phyloP scores from a whole-genome alignment of 2,797 vertebrate genomes.

The Gymnocypris eckloni region DNA sequence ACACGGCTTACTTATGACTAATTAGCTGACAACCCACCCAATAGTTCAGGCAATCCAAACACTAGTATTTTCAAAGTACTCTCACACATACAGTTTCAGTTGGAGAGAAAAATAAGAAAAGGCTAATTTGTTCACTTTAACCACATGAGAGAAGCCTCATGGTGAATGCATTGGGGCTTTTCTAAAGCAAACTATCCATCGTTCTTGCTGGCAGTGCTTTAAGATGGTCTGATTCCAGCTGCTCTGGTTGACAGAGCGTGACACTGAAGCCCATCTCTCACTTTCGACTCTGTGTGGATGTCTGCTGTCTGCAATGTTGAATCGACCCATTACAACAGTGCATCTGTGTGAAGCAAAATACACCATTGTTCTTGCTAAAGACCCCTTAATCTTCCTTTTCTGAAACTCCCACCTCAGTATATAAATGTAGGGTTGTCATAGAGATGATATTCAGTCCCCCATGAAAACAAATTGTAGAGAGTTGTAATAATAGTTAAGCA shows the following conservation, averaged over 20 bases:
- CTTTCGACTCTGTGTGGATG: not conserved
- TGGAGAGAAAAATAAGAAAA: conserved; percentile 2
- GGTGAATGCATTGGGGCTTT: not conserved
- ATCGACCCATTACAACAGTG: not conserved
- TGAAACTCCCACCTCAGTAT: not conserved
- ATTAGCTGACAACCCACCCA: not conserved
- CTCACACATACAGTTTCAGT: too few relatives aligned
- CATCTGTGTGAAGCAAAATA: not conserved
- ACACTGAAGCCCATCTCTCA: conserved; percentile 4
- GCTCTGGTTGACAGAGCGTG: conserved; percentile 13
- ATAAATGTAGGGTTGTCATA: not conserved
- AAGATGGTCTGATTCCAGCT: conserved; percentile 24
- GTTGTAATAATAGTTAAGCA: not conserved
- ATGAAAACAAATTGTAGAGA: not conserved
- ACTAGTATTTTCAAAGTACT: not conserved
- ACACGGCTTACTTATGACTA: not conserved
- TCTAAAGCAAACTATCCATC: conserved; percentile 2
- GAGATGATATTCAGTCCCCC: not conserved
- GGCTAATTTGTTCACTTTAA: not conserved
- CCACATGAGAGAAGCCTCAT: not conserved
- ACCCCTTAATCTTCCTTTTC: not conserved
- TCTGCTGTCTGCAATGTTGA: conserved; percentile 2
- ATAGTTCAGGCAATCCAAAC: not conserved
- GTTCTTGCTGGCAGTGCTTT: not conserved
- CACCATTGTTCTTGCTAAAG: not conserved